phyloP scores from a whole-genome alignment of 2,888 invertebrate species.

The Escarpia spicata region DNA sequence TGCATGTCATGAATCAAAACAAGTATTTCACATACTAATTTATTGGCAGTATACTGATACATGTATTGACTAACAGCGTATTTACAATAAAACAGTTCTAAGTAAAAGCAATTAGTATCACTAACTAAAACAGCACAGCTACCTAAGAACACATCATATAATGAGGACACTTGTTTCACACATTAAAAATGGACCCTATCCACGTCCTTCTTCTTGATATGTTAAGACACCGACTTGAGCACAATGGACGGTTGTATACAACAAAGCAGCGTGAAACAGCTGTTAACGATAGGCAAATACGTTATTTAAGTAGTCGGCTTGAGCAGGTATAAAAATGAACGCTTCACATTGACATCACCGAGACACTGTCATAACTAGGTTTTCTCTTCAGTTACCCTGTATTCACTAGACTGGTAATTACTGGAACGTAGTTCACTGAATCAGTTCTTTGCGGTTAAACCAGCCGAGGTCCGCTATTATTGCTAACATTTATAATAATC shows the following conservation, averaged over 20 bases:
- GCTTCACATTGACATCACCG: no score
- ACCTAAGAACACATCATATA: not conserved
- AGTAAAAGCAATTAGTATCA: not conserved
- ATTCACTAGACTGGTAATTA: no score
- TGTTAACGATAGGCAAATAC: no score
- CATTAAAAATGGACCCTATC: not conserved
- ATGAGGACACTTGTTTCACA: not conserved
- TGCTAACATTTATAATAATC: no score
- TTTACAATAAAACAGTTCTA: not conserved
- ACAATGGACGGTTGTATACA: not conserved
- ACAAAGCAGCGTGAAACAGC: no score
- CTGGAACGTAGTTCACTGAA: no score
- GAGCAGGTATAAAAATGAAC: no score
- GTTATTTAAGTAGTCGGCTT: no score
- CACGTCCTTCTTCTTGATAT: not conserved
- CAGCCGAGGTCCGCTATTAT: no score
- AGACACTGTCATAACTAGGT: no score
- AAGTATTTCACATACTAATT: not conserved
- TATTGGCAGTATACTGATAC: conserved; percentile 8
- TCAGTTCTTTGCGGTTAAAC: no score
- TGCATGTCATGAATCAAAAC: not conserved
- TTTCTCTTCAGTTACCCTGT: no score
- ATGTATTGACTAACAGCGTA: conserved; percentile 1
- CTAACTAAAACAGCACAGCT: not conserved
- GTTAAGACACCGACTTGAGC: not conserved